Conservation (phyloP, 2,888 invertebrate species). For the Formica aserva region DNA sequence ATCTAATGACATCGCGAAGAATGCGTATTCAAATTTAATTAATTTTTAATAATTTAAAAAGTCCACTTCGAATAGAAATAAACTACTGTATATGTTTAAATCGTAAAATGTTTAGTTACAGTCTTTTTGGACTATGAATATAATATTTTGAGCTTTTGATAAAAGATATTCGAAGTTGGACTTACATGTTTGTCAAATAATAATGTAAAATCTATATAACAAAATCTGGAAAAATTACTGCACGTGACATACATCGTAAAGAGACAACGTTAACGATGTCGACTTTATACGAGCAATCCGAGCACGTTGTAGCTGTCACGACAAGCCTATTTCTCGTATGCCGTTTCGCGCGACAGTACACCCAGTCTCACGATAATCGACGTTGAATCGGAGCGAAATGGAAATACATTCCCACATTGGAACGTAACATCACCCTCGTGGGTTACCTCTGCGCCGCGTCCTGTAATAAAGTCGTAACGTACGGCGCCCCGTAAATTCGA, state of each 20-base stretch:
- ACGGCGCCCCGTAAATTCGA: slow-evolving; percentile 80
- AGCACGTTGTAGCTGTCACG: not conserved
- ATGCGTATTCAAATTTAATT: slow-evolving; percentile 30
- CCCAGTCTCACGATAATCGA: slow-evolving; percentile 38
- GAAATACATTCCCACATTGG: slow-evolving; percentile 13
- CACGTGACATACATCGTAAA: slow-evolving; percentile 20
- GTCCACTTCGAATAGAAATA: not conserved
- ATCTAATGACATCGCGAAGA: not conserved
- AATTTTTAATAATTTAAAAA: not conserved
- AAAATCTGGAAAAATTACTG: not conserved
- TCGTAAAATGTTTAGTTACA: not conserved
- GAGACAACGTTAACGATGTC: slow-evolving; percentile 20
- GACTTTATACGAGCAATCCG: slow-evolving; percentile 34
- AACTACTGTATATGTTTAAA: not conserved
- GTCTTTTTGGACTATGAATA: not conserved
- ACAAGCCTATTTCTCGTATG: slow-evolving; percentile 12
- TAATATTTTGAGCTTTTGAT: not conserved
- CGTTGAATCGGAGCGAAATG: slow-evolving; percentile 22
- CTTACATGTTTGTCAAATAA: not conserved
- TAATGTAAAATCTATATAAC: not conserved
- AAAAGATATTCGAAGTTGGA: not conserved
- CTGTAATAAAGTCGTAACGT: slow-evolving; percentile 82
- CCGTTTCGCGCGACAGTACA: slow-evolving; percentile 19
- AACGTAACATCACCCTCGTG: slow-evolving; percentile 34
- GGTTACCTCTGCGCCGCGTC: slow-evolving; percentile 63